Evolutionary conservation across 2,113 vertebrate genomes (phyloP), one percentile per base, ranked within the genome.

Genomic region (Mus pahari): DNA sequence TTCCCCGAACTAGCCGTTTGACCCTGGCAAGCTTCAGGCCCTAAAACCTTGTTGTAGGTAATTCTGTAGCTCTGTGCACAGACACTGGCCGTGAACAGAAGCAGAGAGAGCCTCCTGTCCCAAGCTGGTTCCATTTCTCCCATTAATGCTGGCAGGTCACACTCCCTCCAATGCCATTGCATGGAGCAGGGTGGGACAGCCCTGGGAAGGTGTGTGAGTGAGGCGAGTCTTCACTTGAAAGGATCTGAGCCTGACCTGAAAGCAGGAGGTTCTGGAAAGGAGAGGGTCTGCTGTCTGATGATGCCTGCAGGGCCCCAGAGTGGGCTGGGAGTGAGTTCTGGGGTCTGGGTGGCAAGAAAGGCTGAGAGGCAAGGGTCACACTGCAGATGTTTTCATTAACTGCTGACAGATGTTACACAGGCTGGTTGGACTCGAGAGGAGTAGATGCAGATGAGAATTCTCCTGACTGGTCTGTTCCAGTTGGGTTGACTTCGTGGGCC

Each of bases 381-480:
- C 70, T 11, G 1, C 39, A 87, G 78, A 62, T 3, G 45, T 83
- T 89, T 36, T 31, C 24, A 64, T 45, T 66, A 33, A 79, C 62
- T 58, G 55, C 68, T 78, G 68, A 42, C 4, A 10, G 55, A 33
- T 20, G 39, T 22, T 19, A 4, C n/a, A 14, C n/a, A 92, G 68
- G 58, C 78, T 77, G 31, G 1, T 33, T 14, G 73, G n/a, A 42
- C 58, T 1, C 1, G 19, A 55, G 71, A 77, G 16, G 3, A 4
- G 28, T 20, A 39, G 33, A 36, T 86, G n/a, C 50, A 16, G 60
- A 1, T 14, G 48, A 75, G 74, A 50, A 68, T 12, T 58, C 33
- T 5, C 4, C 36, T 26, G 20, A 73, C 33, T 39, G 7, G 4
- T 19, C 8, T 0, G 19, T 39, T n/a, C 39, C 3, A 10, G 39